Evolutionary conservation across 35 echinoderm and acorn worm genomes (phyloP).

Genomic region (Apostichopus japonicus): DNA sequence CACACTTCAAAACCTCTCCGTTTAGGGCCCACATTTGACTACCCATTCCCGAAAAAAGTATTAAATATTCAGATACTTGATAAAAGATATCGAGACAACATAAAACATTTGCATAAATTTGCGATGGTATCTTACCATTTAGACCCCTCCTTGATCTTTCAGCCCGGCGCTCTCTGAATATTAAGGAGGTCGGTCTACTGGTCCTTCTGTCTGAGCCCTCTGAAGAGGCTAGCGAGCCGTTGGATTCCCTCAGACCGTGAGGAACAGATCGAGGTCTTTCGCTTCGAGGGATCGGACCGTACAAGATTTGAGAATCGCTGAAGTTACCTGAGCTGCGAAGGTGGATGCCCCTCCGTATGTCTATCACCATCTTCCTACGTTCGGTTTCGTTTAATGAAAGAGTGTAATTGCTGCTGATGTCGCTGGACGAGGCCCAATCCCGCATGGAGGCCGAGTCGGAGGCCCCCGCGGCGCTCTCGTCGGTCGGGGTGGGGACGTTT

Average conservation of each 20-base stretch:
- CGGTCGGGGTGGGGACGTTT: slow-evolving; percentile 81
- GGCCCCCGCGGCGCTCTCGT: slow-evolving; percentile 80
- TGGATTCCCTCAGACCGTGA: slow-evolving; percentile 62
- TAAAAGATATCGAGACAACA: no score
- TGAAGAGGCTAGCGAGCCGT: slow-evolving; percentile 67
- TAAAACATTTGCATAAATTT: no score
- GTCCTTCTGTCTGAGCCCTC: slow-evolving; percentile 69
- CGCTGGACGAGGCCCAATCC: slow-evolving; percentile 68
- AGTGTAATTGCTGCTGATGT: slow-evolving; percentile 55
- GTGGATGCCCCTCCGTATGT: slow-evolving; percentile 68
- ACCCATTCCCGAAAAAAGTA: no score
- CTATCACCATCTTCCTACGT: slow-evolving; percentile 71
- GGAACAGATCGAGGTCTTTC: slow-evolving; percentile 31
- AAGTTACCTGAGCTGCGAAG: slow-evolving; percentile 62
- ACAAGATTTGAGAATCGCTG: slow-evolving; percentile 77
- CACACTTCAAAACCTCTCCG: no score
- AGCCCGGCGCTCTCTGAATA: slow-evolving; percentile 66
- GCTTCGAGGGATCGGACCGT: not conserved
- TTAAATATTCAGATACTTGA: no score
- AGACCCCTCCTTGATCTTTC: slow-evolving; percentile 76
- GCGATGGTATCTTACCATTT: slow-evolving; percentile 55
- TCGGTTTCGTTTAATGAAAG: slow-evolving; percentile 72
- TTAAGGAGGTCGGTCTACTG: slow-evolving; percentile 61
- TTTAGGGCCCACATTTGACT: no score
- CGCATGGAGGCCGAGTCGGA: slow-evolving; percentile 81